A percentile compares a stretch with the other conserved stretches of the same genome.
These are phyloP conservation scores for Anastatus disparis DNA, from an alignment of 1,140 invertebrate genomes.

Conservation along the genomic window DNA sequence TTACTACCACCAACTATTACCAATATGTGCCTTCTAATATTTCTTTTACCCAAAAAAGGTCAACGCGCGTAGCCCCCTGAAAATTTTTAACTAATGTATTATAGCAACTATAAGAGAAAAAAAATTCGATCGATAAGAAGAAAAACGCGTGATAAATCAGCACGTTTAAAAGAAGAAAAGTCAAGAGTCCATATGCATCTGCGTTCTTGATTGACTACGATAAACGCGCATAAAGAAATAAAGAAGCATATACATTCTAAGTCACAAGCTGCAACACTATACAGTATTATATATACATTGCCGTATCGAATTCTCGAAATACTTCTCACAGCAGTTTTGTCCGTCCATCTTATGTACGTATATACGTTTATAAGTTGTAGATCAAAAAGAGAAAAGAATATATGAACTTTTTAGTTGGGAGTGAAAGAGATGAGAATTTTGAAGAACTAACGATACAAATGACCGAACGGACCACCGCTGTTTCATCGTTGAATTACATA, in stretches of 20 bases:
- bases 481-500: conserved; percentile 48
- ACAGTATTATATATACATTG: neutral
- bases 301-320: conserved; percentile 27
- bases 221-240: neutral
- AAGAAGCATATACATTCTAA: neutral
- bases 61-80: neutral
- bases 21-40: no score
- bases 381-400: no score
- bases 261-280: no score
- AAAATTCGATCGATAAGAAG: no score
- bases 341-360: neutral
- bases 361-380: neutral
- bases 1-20: no score
- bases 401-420: no score
- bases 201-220: conserved; percentile 23
- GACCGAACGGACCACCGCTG: conserved; percentile 45
- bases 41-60: neutral
- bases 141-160: conserved; percentile 1
- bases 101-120: no score
- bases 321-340: neutral
- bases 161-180: neutral
- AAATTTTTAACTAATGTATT: no score
- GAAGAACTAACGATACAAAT: conserved; percentile 15
- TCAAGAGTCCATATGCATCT: no score
- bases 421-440: no score